Percentiles rank a stretch among this genome's conserved stretches.
phyloP scores from a whole-genome alignment of 2,797 vertebrate species.

The Paratrypauchen microcephalus region DNA sequence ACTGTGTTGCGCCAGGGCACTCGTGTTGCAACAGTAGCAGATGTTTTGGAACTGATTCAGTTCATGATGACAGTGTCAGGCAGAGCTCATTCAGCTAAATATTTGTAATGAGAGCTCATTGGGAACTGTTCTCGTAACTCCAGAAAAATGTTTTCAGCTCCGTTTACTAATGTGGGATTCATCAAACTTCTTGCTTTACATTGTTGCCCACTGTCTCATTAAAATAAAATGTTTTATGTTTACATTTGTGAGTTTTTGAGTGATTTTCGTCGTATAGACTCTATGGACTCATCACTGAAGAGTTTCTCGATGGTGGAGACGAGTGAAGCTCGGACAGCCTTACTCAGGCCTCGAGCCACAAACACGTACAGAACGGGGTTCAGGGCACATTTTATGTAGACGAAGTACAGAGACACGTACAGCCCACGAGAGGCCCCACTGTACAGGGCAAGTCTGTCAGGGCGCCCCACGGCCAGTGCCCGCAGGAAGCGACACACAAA shows the following conservation, averaged over 20 bases:
- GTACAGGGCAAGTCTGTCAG: accelerated
- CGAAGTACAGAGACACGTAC: conserved; percentile 75
- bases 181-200: neutral
- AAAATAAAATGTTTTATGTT: neutral
- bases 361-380: conserved; percentile 82
- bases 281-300: conserved; percentile 75
- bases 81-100: neutral
- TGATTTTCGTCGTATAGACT: conserved; percentile 71
- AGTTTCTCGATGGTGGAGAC: conserved; percentile 75
- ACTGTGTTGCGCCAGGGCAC: conserved; percentile 9
- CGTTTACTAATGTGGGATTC: no score
- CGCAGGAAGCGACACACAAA: conserved; percentile 75
- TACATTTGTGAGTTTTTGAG: conserved; percentile 72
- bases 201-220: neutral
- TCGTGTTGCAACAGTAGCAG: conserved; percentile 39
- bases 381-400: conserved; percentile 77
- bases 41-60: conserved; percentile 20
- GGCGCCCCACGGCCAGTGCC: neutral
- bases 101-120: neutral
- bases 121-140: neutral
- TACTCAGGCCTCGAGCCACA: conserved; percentile 74
- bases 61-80: neutral
- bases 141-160: neutral
- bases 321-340: conserved; percentile 68
- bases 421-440: accelerated